Evolutionary conservation across 2,888 invertebrate species (phyloP).

Genomic region (Philhelius pedissequus): DNA sequence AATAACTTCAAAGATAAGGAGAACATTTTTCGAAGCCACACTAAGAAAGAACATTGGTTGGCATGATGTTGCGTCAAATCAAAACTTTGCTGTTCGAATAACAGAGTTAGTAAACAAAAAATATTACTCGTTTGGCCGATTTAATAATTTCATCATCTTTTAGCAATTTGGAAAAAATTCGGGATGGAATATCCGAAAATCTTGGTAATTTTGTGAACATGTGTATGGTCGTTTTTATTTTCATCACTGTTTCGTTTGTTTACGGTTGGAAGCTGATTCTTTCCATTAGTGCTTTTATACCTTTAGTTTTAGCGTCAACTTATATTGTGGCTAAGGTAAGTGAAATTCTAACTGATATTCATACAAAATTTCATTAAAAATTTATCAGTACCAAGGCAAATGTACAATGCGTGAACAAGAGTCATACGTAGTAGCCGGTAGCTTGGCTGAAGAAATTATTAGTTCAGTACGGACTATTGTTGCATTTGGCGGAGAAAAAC

Average conservation of each 20-base stretch:
- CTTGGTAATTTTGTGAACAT: constrained; percentile 86
- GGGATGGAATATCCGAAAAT: constrained; percentile 91
- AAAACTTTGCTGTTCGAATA: constrained; percentile 86
- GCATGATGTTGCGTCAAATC: constrained; percentile 85
- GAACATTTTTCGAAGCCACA: constrained; percentile 82
- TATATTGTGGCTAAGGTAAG: constrained; percentile 86
- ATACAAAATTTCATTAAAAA: background rate
- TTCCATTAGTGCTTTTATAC: constrained; percentile 87
- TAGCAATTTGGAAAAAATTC: constrained; percentile 87
- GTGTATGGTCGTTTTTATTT: constrained; percentile 78
- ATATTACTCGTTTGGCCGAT: background rate
- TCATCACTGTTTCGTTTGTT: constrained; percentile 82
- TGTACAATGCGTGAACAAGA: constrained; percentile 83
- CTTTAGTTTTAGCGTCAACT: constrained; percentile 86
- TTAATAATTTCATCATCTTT: constrained; percentile 57
- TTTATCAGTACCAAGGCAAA: constrained; percentile 81
- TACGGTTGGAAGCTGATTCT: constrained; percentile 92
- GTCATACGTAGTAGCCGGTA: constrained; percentile 87
- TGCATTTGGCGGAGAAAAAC: constrained; percentile 87
- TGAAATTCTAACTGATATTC: too few relatives aligned
- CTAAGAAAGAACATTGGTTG: constrained; percentile 86
- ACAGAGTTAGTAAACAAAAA: constrained; percentile 85
- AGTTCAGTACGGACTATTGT: constrained; percentile 86
- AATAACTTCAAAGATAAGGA: constrained; percentile 81
- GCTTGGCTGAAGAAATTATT: constrained; percentile 87